Evolutionary conservation across 2,797 vertebrate genomes (phyloP).

Genomic region (Perodicticus potto): DNA sequence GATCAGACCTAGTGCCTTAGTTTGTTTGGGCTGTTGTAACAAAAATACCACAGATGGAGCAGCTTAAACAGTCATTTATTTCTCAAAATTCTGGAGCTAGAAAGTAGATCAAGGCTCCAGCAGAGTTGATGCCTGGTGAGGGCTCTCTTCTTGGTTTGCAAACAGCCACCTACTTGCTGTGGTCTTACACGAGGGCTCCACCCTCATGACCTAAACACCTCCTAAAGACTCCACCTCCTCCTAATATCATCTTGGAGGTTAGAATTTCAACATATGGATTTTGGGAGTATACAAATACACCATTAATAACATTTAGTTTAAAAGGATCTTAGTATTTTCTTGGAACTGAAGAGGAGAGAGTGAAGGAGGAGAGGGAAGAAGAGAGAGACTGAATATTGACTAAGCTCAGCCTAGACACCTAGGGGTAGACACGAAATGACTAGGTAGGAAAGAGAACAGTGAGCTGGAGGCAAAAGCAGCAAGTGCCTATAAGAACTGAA

Average conservation of each 20-base stretch:
- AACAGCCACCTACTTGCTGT: neutral
- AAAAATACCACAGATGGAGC: neutral
- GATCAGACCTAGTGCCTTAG: neutral
- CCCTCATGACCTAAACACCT: neutral
- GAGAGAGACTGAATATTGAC: neutral
- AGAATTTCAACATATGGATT: too few species aligned
- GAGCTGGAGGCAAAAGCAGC: neutral
- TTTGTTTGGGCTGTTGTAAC: neutral
- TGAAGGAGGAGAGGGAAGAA: neutral
- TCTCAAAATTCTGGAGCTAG: neutral
- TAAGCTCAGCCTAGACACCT: neutral
- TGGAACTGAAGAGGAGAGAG: neutral
- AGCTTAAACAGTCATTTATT: neutral
- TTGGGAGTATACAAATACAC: neutral
- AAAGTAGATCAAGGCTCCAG: neutral
- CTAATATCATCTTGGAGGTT: neutral
- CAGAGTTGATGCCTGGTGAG: neutral
- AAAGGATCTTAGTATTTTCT: neutral
- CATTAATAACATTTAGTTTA: neutral
- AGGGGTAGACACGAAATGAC: neutral
- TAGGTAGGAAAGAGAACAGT: neutral
- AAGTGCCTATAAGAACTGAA: rapidly evolving
- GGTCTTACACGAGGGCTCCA: neutral
- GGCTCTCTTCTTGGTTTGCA: neutral
- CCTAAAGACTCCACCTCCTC: neutral